A percentile compares a stretch with the other conserved stretches of the same genome.
These are phyloP conservation scores for Ivindomyrus marchei DNA, from an alignment of 2,113 vertebrate genomes.

Conservation along the genomic window DNA sequence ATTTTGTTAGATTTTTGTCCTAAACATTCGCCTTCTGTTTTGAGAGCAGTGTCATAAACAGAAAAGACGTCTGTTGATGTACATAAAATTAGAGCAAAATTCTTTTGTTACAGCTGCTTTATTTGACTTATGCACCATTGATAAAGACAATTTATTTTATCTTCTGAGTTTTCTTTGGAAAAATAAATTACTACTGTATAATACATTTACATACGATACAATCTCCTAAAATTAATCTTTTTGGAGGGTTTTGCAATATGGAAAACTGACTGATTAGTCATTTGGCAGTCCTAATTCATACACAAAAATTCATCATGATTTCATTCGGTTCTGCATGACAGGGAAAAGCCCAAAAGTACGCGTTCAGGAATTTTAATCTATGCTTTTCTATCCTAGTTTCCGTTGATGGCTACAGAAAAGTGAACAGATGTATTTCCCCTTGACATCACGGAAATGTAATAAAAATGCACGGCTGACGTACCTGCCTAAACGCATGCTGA, in stretches of 20 bases:
- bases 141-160: too few species aligned
- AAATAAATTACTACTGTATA: too few species aligned
- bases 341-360: background rate
- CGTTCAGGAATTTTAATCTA: background rate
- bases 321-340: background rate
- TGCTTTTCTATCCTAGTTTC: background rate
- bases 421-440: conserved; percentile 42
- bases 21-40: too few species aligned
- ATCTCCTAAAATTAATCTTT: background rate
- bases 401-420: conserved; percentile 11
- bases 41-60: too few species aligned
- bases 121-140: too few species aligned
- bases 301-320: background rate
- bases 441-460: conserved; percentile 15
- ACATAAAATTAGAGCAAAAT: too few species aligned
- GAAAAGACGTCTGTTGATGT: too few species aligned
- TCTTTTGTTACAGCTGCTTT: too few species aligned
- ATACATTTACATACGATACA: too few species aligned
- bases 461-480: conserved; percentile 27
- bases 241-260: background rate
- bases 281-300: background rate
- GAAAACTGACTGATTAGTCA: background rate
- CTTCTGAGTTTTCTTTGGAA: too few species aligned
- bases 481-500: conserved; percentile 12
- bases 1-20: too few species aligned